A percentile compares a stretch with the other conserved stretches of the same genome.
Evolutionary conservation across 2,797 vertebrate genomes (phyloP).

Genomic region (Diceros bicornis): DNA sequence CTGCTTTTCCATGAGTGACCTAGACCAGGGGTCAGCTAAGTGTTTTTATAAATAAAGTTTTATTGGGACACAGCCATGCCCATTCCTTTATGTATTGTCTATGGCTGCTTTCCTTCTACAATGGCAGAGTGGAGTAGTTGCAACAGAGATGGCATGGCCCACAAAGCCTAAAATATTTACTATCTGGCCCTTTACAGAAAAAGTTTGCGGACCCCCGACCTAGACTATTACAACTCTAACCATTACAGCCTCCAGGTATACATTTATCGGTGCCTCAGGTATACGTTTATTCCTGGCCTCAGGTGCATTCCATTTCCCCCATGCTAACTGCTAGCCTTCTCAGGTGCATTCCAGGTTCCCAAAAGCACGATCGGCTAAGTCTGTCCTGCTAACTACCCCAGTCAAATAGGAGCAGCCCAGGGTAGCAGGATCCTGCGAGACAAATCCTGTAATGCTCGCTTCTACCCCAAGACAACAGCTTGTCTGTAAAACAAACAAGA

Average conservation of each 20-base stretch:
- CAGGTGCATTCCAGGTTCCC: neutral
- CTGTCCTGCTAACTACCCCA: neutral
- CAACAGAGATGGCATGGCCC: neutral
- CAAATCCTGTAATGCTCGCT: neutral
- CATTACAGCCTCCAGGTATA: neutral
- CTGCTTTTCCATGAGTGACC: slow-evolving; percentile 28
- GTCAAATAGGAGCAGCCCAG: neutral
- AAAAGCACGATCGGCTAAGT: neutral
- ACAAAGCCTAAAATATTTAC: neutral
- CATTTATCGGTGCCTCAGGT: neutral
- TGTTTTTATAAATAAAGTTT: slow-evolving; percentile 54
- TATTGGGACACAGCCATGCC: neutral
- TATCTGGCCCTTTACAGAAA: neutral
- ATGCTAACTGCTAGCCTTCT: neutral
- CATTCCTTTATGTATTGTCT: neutral
- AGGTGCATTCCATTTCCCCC: neutral
- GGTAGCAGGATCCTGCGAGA: neutral
- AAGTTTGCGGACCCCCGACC: neutral
- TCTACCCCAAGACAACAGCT: neutral
- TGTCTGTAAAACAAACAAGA: slow-evolving; percentile 21
- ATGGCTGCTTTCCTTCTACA: neutral
- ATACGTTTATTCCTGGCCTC: neutral
- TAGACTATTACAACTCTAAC: neutral
- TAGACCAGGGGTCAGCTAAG: neutral
- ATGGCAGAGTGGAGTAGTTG: neutral